phyloP scores from a whole-genome alignment of 1,140 invertebrate species.

The Sitobion miscanthi region DNA sequence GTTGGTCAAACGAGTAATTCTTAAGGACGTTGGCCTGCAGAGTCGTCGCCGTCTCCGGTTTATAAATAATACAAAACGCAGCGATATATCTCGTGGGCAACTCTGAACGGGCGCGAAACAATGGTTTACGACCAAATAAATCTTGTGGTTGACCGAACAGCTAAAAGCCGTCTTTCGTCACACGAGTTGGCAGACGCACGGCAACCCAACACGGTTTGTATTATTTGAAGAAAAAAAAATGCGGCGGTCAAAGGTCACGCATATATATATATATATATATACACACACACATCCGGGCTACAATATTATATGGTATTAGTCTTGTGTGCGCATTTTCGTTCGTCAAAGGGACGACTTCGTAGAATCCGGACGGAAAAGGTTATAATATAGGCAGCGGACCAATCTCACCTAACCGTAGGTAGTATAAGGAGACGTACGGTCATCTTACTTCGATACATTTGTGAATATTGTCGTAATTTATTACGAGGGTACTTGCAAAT shows the following conservation, averaged over 20 bases:
- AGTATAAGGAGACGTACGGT: no score
- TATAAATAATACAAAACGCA: background rate
- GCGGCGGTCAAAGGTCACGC: background rate
- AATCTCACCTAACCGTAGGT: background rate
- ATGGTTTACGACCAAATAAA: constrained; percentile 47
- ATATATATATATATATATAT: background rate
- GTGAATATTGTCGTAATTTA: background rate
- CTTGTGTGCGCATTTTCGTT: background rate
- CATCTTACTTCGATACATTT: background rate
- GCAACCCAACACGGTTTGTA: background rate
- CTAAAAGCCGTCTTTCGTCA: background rate
- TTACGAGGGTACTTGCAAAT: background rate
- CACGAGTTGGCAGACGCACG: background rate
- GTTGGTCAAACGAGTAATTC: background rate
- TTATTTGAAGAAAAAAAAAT: background rate
- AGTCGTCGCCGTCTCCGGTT: background rate
- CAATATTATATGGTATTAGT: background rate
- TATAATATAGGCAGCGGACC: no score
- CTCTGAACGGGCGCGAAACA: constrained; percentile 6
- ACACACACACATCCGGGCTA: background rate
- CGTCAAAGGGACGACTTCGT: background rate
- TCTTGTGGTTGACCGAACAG: constrained; percentile 20
- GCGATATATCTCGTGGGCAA: background rate
- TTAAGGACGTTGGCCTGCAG: background rate
- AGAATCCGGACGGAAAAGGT: background rate